These are phyloP conservation scores for Diarsia dahlii DNA, from an alignment of 2,888 invertebrate genomes.

Conservation along the genomic window DNA sequence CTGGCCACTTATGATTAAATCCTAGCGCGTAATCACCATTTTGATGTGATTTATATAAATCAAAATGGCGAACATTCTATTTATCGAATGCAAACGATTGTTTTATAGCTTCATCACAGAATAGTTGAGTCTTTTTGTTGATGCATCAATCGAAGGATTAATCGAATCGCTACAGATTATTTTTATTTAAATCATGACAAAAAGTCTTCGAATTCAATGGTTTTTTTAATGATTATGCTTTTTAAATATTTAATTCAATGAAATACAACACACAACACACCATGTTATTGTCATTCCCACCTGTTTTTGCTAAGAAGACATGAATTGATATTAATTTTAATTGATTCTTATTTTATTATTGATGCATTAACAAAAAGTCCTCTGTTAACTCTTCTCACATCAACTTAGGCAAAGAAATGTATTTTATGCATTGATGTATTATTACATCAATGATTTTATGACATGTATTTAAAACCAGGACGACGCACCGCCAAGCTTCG, in stretches of 20 bases:
- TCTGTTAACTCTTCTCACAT: slow-evolving; percentile 77
- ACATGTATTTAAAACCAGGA: slow-evolving; percentile 93
- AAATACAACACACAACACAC: slow-evolving; percentile 15
- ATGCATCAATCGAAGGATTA: slow-evolving; percentile 65
- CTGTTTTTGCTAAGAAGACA: neutral
- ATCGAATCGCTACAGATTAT: neutral
- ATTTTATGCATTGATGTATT: too few relatives aligned
- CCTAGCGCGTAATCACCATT: slow-evolving; percentile 79
- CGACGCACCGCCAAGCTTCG: slow-evolving; percentile 95
- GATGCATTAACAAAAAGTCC: slow-evolving; percentile 76
- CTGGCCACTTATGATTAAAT: slow-evolving; percentile 79
- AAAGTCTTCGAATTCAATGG: neutral
- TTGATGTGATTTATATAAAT: slow-evolving; percentile 70
- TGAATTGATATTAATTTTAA: neutral
- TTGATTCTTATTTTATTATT: neutral
- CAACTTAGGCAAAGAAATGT: slow-evolving; percentile 78
- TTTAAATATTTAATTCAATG: slow-evolving; percentile 6
- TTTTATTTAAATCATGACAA: slow-evolving; percentile 7
- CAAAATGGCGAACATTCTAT: slow-evolving; percentile 80
- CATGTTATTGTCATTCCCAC: slow-evolving; percentile 46
- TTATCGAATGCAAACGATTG: slow-evolving; percentile 77
- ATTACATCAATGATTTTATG: too few relatives aligned
- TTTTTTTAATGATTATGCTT: slow-evolving; percentile 21
- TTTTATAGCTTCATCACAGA: slow-evolving; percentile 83
- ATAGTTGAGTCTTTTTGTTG: slow-evolving; percentile 76